Percentiles rank a stretch among this genome's conserved stretches.
phyloP scores from a whole-genome alignment of 2,797 vertebrate species.

The Amblyopsis hoosieri region DNA sequence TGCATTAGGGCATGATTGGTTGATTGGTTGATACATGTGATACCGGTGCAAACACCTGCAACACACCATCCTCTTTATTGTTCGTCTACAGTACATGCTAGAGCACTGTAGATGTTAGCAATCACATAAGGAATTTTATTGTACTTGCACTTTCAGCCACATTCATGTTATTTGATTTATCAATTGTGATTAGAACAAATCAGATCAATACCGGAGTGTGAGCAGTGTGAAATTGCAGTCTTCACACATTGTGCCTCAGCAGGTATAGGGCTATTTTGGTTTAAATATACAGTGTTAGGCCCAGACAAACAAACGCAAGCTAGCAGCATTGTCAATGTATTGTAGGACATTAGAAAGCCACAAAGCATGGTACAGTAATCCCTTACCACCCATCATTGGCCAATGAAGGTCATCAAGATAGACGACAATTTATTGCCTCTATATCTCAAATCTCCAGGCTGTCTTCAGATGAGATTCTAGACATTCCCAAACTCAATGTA shows the following conservation, averaged over 20 bases:
- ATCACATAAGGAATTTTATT: no score
- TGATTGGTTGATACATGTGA: no score
- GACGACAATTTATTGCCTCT: constrained; percentile 4
- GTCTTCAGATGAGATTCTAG: neutral
- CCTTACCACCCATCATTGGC: neutral
- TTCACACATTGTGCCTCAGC: neutral
- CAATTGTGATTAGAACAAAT: neutral
- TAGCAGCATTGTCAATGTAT: constrained; percentile 1
- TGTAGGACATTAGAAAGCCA: constrained; percentile 6
- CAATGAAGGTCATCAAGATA: constrained; percentile 21
- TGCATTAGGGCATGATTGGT: no score
- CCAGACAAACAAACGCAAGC: constrained; percentile 6
- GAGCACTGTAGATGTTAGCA: no score
- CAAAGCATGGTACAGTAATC: neutral
- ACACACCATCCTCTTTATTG: no score
- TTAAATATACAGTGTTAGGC: no score
- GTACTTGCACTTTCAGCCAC: no score
- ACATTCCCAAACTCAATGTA: neutral
- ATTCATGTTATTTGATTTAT: neutral
- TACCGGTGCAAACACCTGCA: no score
- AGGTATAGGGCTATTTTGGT: neutral
- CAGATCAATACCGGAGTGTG: constrained; percentile 18
- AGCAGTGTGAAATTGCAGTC: constrained; percentile 7
- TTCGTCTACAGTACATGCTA: no score
- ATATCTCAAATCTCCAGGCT: neutral